Base-by-base conservation (phyloP, 2,113 vertebrate species). In the Laticauda laticaudata region DNA sequence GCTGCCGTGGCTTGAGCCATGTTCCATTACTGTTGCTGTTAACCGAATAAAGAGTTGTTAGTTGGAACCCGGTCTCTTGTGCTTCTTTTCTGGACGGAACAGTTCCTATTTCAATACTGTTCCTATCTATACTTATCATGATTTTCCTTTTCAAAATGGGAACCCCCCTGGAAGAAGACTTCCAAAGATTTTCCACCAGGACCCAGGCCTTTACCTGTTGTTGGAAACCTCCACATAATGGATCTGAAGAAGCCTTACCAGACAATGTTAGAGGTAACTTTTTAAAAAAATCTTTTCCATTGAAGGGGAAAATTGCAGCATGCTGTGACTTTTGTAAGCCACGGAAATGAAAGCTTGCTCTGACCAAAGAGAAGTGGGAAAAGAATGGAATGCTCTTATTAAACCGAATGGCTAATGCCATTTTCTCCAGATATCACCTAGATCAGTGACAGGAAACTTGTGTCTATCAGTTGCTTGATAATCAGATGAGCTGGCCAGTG, bases 131-230 rank as follows among this genome's bases (percentile, higher is more conserved):
- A 5, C 61, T 96, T 12, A 64, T 93, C 43, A 54, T 96, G 20
- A 89, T 96, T 85, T 55, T 95, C 48, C 81, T 93, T 93, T 92
- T 94, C 91, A 95, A 92, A 89, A 94, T 59, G 56, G 93, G 92
- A 34, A 59, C 24, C 21, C 48, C 48, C 91, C 43, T 88, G 86
- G 92, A 90, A 86, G n/a, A 93, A 90, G 81, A n/a, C n/a, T 4
- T 94, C 61, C 87, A 0, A 2, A 39, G 89, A 93, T 5, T 95
- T 93, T 87, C 97, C 95, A 56, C 96, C 97, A 75, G 97, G 97
- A 95, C 95, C 96, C 2, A 75, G n/a, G 69, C 15, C 69, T 34
- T 75, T 75, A 15, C 69, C 69, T 75, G 14, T 75, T 34, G 0
- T 75, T 34, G 69, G 69, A 75, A 75, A 75, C 5, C 69, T 75